These are phyloP conservation scores for Xylota sylvarum DNA, from an alignment of 2,888 invertebrate species.

Conservation along the genomic window DNA sequence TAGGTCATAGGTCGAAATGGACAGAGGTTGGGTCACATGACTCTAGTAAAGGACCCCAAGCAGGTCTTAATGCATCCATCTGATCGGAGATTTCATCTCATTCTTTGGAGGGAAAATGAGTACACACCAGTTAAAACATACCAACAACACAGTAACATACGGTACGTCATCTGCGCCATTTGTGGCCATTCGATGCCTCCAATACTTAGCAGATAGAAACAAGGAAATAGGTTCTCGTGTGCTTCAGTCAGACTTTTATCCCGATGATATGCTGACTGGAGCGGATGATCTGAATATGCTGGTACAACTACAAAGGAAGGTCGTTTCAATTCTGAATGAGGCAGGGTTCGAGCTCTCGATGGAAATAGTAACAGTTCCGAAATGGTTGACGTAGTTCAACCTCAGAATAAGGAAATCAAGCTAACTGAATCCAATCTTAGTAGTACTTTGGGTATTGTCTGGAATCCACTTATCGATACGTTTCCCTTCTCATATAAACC, in stretches of 20 bases:
- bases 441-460: too few species aligned
- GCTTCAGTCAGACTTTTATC: not conserved
- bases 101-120: too few species aligned
- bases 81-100: not conserved
- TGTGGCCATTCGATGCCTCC: constrained; percentile 3
- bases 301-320: not conserved
- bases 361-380: not conserved
- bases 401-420: constrained; percentile 11
- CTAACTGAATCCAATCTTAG: constrained; percentile 41
- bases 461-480: constrained; percentile 25
- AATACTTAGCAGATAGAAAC: not conserved
- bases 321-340: constrained; percentile 29
- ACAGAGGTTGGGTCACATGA: too few species aligned
- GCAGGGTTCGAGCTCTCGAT: constrained; percentile 19
- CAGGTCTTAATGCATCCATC: constrained; percentile 40
- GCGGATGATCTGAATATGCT: not conserved
- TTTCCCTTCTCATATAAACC: constrained; percentile 52
- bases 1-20: too few species aligned
- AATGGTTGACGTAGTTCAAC: constrained; percentile 3
- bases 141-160: not conserved
- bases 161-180: constrained; percentile 6
- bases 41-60: too few species aligned
- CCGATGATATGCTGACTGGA: not conserved
- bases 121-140: constrained; percentile 6
- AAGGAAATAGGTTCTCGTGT: not conserved